Percentiles rank a stretch among this genome's conserved stretches.
These are phyloP conservation scores for Antedon mediterranea DNA, from an alignment of 53 echinoderm and acorn worm species.

Conservation along the genomic window DNA sequence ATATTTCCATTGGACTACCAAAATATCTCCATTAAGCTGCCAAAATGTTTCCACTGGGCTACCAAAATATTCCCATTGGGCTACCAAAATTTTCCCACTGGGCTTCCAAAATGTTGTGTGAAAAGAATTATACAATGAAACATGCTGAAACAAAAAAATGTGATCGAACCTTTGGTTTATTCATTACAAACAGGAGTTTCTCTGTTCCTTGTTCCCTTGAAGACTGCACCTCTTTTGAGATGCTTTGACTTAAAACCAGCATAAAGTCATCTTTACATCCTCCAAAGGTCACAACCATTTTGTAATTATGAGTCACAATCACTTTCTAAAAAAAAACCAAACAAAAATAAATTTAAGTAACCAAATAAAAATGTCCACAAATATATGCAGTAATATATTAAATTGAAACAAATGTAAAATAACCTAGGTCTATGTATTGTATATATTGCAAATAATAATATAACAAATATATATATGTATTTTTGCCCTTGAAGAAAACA, in stretches of 20 bases:
- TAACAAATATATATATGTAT: too few species aligned
- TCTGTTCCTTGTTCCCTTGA: conserved; percentile 60
- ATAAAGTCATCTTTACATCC: conserved; percentile 95
- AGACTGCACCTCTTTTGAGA: conserved; percentile 48
- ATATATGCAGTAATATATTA: not conserved
- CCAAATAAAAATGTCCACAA: not conserved
- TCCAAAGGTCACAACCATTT: conserved; percentile 78
- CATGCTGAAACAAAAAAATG: too few species aligned
- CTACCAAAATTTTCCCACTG: too few species aligned
- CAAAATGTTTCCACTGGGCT: too few species aligned
- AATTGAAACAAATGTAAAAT: too few species aligned
- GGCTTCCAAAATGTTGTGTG: too few species aligned
- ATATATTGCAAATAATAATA: too few species aligned
- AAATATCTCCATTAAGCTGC: too few species aligned
- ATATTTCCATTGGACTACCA: too few species aligned
- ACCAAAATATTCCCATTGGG: too few species aligned
- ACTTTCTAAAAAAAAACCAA: conserved; percentile 40
- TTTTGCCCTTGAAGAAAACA: too few species aligned
- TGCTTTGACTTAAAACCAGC: conserved; percentile 54
- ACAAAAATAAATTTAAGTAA: not conserved
- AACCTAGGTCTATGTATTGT: not conserved
- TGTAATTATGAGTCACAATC: conserved; percentile 30
- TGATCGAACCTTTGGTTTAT: conserved; percentile 84
- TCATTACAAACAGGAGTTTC: conserved; percentile 77
- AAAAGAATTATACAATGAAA: too few species aligned